Evolutionary conservation across 2,888 invertebrate species (phyloP).

Genomic region (Lissocephala sabroskyi): DNA sequence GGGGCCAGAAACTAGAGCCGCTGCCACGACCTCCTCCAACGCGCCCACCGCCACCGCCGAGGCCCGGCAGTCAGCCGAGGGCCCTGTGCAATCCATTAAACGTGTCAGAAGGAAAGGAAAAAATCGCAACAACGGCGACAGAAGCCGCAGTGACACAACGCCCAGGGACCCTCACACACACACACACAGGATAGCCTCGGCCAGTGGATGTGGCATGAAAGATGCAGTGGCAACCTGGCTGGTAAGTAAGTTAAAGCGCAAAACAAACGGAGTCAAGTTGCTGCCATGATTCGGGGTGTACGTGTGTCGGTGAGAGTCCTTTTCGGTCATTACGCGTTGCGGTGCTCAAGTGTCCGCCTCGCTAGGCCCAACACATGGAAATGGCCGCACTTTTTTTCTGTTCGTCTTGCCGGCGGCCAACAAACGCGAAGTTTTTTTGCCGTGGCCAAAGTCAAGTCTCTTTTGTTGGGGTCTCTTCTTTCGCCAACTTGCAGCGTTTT

Average conservation of each 20-base stretch:
- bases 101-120: slow-evolving; percentile 47
- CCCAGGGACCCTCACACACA: not conserved
- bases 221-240: not conserved
- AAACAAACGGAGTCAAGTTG: slow-evolving; percentile 29
- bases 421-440: too few species aligned
- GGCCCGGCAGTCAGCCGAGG: too few species aligned
- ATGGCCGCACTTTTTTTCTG: too few species aligned
- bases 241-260: too few species aligned
- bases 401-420: too few species aligned
- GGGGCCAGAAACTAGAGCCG: slow-evolving; percentile 27
- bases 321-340: slow-evolving; percentile 31
- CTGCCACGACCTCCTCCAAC: slow-evolving; percentile 13
- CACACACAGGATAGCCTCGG: not conserved
- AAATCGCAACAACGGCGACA: not conserved
- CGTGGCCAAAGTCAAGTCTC: too few species aligned
- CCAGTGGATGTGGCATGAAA: not conserved
- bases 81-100: slow-evolving; percentile 55
- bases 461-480: too few species aligned
- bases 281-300: not conserved
- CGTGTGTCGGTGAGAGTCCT: slow-evolving; percentile 18
- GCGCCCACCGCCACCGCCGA: slow-evolving; percentile 14
- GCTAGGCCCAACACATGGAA: slow-evolving; percentile 8
- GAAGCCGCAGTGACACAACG: not conserved
- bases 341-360: slow-evolving; percentile 28
- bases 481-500: too few species aligned